These are phyloP conservation scores for Zosterops lateralis DNA, from an alignment of 2,113 vertebrate species.

Conservation along the genomic window DNA sequence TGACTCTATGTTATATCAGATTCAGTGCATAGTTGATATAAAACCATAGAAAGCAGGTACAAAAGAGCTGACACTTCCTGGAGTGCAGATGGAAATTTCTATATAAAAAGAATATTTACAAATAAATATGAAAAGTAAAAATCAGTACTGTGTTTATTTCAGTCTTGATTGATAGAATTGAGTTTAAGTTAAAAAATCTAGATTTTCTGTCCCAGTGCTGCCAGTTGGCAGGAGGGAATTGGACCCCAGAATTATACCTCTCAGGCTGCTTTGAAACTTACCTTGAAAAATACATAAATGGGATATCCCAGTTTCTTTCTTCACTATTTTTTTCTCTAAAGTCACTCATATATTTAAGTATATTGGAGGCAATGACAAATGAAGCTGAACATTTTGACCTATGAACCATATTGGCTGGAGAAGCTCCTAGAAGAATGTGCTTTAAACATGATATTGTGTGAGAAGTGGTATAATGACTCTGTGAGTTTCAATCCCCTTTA, in stretches of 20 bases:
- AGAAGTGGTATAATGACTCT: background rate
- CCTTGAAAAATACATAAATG: background rate
- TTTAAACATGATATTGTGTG: conserved; percentile 59
- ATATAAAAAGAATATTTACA: background rate
- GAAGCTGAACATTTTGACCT: background rate
- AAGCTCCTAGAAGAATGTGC: background rate
- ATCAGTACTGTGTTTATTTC: background rate
- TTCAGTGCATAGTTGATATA: background rate
- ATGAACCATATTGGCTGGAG: background rate
- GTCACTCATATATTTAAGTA: background rate
- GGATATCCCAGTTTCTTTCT: background rate
- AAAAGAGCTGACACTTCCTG: background rate
- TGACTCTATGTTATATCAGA: background rate
- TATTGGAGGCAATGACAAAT: background rate
- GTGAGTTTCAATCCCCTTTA: conserved; percentile 25
- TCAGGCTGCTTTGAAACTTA: background rate
- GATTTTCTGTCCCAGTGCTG: background rate
- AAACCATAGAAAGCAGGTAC: background rate
- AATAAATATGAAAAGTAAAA: background rate
- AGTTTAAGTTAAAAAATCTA: background rate
- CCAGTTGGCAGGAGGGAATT: background rate
- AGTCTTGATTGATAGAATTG: background rate
- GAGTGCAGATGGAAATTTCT: background rate
- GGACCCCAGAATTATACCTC: background rate
- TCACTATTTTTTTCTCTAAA: background rate